Conservation (phyloP, 2,888 invertebrate genomes). For the Sphaeridia pumilis region DNA sequence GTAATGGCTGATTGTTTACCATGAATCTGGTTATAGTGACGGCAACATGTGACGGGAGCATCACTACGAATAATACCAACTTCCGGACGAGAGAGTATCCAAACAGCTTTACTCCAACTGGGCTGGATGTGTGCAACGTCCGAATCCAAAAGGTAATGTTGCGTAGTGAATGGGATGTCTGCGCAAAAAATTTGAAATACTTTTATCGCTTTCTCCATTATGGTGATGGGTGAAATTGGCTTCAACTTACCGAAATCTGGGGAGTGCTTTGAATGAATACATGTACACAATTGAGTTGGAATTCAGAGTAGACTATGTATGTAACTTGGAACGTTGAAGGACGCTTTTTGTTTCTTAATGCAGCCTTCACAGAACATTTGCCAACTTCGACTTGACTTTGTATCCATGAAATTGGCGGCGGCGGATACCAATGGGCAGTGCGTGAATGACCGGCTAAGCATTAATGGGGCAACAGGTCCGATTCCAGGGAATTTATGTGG, state of each 20-base stretch:
- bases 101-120: constrained; percentile 20
- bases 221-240: too few relatives aligned
- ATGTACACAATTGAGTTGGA: too few relatives aligned
- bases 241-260: too few relatives aligned
- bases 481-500: constrained; percentile 29
- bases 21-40: too few relatives aligned
- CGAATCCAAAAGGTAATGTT: constrained; percentile 26
- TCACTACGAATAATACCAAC: constrained; percentile 29
- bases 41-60: constrained; percentile 26
- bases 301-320: too few relatives aligned
- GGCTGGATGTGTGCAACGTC: constrained; percentile 32
- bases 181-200: too few relatives aligned
- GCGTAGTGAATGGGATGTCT: background rate
- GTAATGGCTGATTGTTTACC: too few relatives aligned
- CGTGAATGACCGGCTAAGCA: constrained; percentile 24
- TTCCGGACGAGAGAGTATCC: constrained; percentile 27
- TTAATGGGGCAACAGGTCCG: constrained; percentile 28
- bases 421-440: constrained; percentile 26
- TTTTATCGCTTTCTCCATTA: too few relatives aligned
- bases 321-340: background rate
- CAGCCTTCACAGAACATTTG: constrained; percentile 28
- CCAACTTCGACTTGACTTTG: constrained; percentile 29
- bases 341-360: background rate
- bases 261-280: too few relatives aligned
- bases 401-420: constrained; percentile 20